Evolutionary conservation across 2,888 invertebrate genomes (phyloP), one percentile per base, ranked within the genome.

Genomic region (Encarsia formosa): DNA sequence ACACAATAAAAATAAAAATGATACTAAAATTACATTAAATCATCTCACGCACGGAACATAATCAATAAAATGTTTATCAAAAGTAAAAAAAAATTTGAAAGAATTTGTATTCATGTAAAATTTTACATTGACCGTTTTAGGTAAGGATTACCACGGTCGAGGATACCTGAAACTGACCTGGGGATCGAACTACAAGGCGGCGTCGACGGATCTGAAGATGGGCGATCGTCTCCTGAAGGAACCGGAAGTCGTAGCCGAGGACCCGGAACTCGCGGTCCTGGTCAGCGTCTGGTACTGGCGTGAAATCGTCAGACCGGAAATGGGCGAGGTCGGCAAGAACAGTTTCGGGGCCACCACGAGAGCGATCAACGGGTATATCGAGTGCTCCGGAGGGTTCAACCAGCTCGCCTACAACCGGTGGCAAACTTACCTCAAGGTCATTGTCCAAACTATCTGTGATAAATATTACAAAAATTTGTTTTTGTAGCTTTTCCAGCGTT

Each of bases 121-220:
- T n/a, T n/a, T n/a, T n/a, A n/a, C n/a, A n/a, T n/a, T n/a, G n/a
- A n/a, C n/a, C n/a, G n/a, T n/a, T n/a, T n/a, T n/a, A n/a, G n/a
- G 13, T 8, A 16, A 19, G 9, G 5, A 5, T 13, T 44, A 44
- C 23, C 23, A 32, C 23, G 44, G 44, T 34, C 32, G 44, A 4
- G 44, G 44, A 22, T 34, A 34, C 34, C 32, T 44, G 9, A 24
- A 44, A 34, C 44, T 44, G 15, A 34, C 34, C 23, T 44, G 44
- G 44, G 34, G n/a, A 13, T 15, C 32, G 15, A 44, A 44, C 23
- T 44, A 44, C 34, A 32, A 16, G 34, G 34, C 22, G 16, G 32
- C 34, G 11, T 32, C 34, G 32, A n/a, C 4, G 11, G 44, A 13
- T 11, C 32, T 44, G 6, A 34, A 34, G 15, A 13, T 44, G 22